These are phyloP conservation scores for Trichogramma dendrolimi DNA, from an alignment of 2,888 invertebrate genomes.

Conservation along the genomic window DNA sequence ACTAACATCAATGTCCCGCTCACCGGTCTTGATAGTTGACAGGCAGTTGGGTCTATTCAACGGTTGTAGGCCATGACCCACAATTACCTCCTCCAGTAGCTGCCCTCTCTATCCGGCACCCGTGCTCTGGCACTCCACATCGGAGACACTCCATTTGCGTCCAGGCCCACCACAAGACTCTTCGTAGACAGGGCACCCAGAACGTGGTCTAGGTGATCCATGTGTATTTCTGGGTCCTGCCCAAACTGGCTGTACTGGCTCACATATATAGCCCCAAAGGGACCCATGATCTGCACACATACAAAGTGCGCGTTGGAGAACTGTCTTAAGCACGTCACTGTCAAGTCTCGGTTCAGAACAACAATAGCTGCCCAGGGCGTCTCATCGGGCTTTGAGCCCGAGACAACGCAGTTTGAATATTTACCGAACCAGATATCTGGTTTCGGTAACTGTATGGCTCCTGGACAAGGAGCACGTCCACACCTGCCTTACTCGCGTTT, in stretches of 20 bases:
- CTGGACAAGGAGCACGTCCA: constrained; percentile 2
- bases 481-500: not conserved
- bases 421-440: not conserved
- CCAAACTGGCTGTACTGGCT: constrained; percentile 1
- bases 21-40: not conserved
- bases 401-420: not conserved
- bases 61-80: not conserved
- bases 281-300: constrained; percentile 2
- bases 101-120: not conserved
- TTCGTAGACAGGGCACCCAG: not conserved
- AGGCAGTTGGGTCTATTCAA: not conserved
- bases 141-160: constrained; percentile 1
- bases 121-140: not conserved
- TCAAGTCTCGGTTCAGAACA: not conserved
- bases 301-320: constrained; percentile 1
- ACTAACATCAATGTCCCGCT: constrained; percentile 5
- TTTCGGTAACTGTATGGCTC: constrained; percentile 9
- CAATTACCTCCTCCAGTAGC: not conserved
- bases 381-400: not conserved
- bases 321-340: not conserved
- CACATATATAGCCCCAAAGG: not conserved
- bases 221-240: not conserved
- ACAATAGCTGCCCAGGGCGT: constrained; percentile 2
- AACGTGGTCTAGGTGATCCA: not conserved
- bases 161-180: not conserved